A percentile compares a stretch with the other conserved stretches of the same genome.
Evolutionary conservation across 2,113 vertebrate species (phyloP).

Genomic region (Todiramphus saurophagus): DNA sequence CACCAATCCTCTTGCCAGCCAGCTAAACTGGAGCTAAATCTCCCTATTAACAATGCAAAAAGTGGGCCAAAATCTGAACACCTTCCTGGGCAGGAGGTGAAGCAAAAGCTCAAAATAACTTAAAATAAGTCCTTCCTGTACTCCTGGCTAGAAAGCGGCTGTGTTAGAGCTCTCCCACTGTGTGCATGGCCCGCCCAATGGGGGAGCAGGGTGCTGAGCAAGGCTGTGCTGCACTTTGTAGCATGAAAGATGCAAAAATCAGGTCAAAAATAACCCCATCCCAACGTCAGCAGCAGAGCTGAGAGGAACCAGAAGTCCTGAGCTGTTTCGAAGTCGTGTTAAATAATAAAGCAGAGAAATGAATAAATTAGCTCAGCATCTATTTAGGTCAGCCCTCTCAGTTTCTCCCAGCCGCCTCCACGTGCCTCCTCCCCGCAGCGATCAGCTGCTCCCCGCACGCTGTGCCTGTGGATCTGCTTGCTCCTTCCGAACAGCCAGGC

Average conservation of each 20-base stretch:
- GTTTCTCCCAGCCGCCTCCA: background rate
- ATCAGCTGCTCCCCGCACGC: background rate
- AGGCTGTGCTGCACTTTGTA: background rate
- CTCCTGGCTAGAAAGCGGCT: background rate
- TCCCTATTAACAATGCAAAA: background rate
- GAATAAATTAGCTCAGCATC: conserved; percentile 54
- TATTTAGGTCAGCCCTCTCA: conserved; percentile 54
- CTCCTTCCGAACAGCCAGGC: background rate
- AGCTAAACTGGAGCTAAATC: background rate
- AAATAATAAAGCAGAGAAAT: conserved; percentile 48
- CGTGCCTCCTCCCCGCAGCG: background rate
- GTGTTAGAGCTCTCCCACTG: background rate
- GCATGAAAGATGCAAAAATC: background rate
- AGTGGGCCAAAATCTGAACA: background rate
- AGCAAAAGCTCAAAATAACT: conserved; percentile 19
- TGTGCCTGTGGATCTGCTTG: background rate
- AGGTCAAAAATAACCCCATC: conserved; percentile 31
- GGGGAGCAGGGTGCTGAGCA: background rate
- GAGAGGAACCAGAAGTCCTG: conserved; percentile 49
- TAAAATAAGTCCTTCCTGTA: background rate
- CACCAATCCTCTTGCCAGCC: background rate
- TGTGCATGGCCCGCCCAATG: background rate
- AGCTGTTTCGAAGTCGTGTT: conserved; percentile 1
- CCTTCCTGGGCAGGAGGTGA: background rate
- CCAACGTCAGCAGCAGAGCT: background rate